Conservation (phyloP, 2,797 vertebrate species). For the Vespertilio murinus region DNA sequence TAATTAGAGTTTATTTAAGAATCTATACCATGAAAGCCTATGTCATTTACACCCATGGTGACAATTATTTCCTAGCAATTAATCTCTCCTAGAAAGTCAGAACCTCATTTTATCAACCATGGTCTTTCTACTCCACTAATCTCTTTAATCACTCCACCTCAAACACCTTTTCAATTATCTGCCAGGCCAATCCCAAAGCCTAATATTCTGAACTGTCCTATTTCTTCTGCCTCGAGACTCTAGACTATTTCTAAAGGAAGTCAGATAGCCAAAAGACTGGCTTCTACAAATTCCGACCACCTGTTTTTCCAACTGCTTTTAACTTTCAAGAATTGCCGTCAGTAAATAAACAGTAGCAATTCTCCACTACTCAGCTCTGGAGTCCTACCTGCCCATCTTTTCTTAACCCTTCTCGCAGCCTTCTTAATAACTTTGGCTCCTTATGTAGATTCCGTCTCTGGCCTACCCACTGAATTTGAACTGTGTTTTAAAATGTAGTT, state of each 20-base stretch:
- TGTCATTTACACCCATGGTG: not conserved
- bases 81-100: conserved; percentile 23
- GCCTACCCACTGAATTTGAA: not conserved
- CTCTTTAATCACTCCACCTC: conserved; percentile 16
- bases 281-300: conserved; percentile 35
- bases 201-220: conserved; percentile 10
- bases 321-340: not conserved
- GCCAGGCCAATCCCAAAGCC: conserved; percentile 6
- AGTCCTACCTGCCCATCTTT: not conserved
- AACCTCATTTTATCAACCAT: conserved; percentile 3
- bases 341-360: conserved; percentile 25
- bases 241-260: conserved; percentile 35
- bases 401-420: not conserved
- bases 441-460: not conserved
- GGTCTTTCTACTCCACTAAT: conserved; percentile 49
- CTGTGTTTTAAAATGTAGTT: not conserved
- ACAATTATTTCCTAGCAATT: conserved; percentile 47
- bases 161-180: conserved; percentile 30
- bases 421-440: not conserved
- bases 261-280: not conserved
- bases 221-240: not conserved
- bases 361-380: not conserved
- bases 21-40: conserved; percentile 28
- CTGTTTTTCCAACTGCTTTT: not conserved
- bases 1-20: conserved; percentile 42